Percentiles rank a stretch among this genome's conserved stretches.
These are phyloP conservation scores for Frankliniella fusca DNA, from an alignment of 2,888 invertebrate genomes.

Conservation along the genomic window DNA sequence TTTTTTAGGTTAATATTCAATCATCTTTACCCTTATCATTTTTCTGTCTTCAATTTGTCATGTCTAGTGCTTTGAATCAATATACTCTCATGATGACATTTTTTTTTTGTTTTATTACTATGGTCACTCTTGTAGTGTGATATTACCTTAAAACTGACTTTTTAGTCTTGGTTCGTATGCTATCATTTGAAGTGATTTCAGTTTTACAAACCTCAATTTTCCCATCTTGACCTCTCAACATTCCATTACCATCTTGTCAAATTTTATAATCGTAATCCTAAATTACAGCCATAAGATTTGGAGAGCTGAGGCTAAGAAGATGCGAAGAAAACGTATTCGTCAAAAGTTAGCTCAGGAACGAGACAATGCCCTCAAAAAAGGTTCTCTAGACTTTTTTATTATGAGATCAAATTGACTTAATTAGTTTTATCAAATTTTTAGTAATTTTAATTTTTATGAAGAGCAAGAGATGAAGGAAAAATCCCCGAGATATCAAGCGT, in stretches of 20 bases:
- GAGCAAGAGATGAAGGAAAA: slow-evolving; percentile 46
- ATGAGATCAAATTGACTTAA: neutral
- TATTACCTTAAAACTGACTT: no score
- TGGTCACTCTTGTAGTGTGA: no score
- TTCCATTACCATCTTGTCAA: neutral
- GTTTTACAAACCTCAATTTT: neutral
- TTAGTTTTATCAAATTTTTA: neutral
- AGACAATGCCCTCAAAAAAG: slow-evolving; percentile 49
- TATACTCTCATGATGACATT: no score
- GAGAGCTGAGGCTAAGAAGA: slow-evolving; percentile 68
- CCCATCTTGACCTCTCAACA: neutral
- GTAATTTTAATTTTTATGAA: slow-evolving; percentile 42
- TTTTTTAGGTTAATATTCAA: no score
- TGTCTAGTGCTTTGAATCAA: no score
- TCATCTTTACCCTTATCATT: no score
- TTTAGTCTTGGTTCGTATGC: no score
- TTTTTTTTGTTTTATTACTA: no score
- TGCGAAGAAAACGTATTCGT: slow-evolving; percentile 64
- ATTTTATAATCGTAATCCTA: neutral
- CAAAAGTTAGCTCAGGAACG: slow-evolving; percentile 56
- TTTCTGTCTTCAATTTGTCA: no score
- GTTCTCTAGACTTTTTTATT: slow-evolving; percentile 40
- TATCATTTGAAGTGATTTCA: neutral
- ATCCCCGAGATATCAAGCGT: slow-evolving; percentile 53
- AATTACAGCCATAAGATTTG: slow-evolving; percentile 51